Base-by-base conservation (phyloP, 30 jellyfish, hydroid and myxozoan species). In the Aurelia aurita region DNA sequence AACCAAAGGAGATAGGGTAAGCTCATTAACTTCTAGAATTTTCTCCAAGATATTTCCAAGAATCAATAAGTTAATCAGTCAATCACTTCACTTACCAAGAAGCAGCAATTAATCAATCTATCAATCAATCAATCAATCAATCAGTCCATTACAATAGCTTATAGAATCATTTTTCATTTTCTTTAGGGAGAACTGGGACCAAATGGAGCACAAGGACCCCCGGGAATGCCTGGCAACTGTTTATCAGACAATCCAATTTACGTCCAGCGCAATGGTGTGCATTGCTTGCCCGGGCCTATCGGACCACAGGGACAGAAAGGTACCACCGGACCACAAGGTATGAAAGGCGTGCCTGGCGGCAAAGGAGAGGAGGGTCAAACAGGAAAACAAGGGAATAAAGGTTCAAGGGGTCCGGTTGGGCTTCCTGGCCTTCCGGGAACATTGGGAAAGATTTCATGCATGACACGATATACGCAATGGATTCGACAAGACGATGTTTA, bases 371-470 rank as follows among this genome's bases (percentile, higher is more conserved):
- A 25, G 7, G 98, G 98, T 1, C 64, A 25, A 31, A 65, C 55
- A 43, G 98, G 98, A 11, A 62, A 57, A 61, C 79, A 58, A 66
- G 98, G 98, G 8, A 69, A 21, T 5, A 74, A 91, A 59, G 98
- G 98, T 19, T 85, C 97, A 22, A 72, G 96, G 35, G 98, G 98
- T 25, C 91, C 98, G 13, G 98, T 87, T 58, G 98, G 98, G 15
- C 79, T 92, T 43, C 98, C 98, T 15, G 98, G 98, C 15, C 79
- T 92, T 14, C 98, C 98, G 4, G 98, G 98, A 26, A 80, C 96
- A 25, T 74, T 81, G 53, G 98, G 97, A 20, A 82, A 73, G 26
- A 80, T 92, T 9, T 32, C 80, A 5, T 92, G 98, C 73, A 54
- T 47, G 68, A 58, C 83, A 21, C 77, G 90, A n/a, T 92, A 59